Base-by-base conservation (phyloP, 2,113 vertebrate genomes). In the Candoia aspera region DNA sequence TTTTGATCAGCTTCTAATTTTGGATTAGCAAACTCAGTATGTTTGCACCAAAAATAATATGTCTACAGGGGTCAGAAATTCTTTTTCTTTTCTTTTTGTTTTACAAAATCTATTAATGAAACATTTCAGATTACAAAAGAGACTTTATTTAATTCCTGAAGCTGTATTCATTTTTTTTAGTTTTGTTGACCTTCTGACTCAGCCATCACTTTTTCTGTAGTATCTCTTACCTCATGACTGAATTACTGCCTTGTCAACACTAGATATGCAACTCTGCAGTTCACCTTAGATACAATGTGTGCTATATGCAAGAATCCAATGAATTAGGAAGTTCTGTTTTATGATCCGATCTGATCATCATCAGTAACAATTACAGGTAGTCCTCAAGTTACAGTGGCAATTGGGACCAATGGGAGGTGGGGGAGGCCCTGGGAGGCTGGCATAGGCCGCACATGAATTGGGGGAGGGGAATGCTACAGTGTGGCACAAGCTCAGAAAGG, bases 241-340 rank as follows among this genome's bases (percentile, higher is more conserved):
- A 90, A 91, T 96, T 93, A 68, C 91, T 89, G 64, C 37, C 86
- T 93, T 89, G 13, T 3, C 83, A 88, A 92, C n/a, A 37, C 60
- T 91, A 53, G 58, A 60, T 53, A 13, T 53, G 83, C 37, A 89
- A 37, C 15, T 79, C 87, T 1, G 3, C 0, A 6, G 0, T 87
- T 90, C 90, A 92, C 68, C 86, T 92, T 58, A 29, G 37, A 79
- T 37, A 33, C 29, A 33, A 26, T 3, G 29, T 29, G 54, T 26
- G 2, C 58, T 49, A 55, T 12, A 84, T 62, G 42, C 60, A 84
- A 55, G 93, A 73, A 42, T 68, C 10, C 0, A 0, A 92, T 46
- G 42, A 60, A 49, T 93, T 59, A 86, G 87, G 6, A 62, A 42
- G 0, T 2, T 33, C 93, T 54, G 46, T 86, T 46, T 91, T 60